Conservation (phyloP, 2,797 vertebrate genomes). For the Ctenopoma kingsleyae region DNA sequence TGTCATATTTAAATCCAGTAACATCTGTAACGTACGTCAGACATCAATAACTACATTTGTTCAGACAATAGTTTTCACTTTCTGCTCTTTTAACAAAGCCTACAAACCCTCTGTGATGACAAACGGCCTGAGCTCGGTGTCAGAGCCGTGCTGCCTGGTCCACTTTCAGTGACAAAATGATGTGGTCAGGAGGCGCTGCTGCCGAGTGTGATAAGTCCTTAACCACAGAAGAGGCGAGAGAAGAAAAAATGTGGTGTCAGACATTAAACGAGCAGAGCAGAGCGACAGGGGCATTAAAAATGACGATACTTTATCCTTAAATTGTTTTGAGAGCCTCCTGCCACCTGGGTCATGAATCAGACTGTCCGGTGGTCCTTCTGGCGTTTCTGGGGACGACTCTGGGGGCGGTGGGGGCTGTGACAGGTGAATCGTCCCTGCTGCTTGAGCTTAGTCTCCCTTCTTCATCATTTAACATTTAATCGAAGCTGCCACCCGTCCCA, state of each 20-base stretch:
- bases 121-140: not conserved
- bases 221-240: conserved; percentile 45
- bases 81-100: conserved; percentile 2
- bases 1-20: not conserved
- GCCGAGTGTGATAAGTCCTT: conserved; percentile 47
- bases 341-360: conserved; percentile 83
- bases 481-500: conserved; percentile 68
- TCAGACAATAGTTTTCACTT: conserved; percentile 1
- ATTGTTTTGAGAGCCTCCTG: conserved; percentile 83
- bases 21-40: no score
- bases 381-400: conserved; percentile 45
- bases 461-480: conserved; percentile 83
- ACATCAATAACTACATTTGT: conserved; percentile 4
- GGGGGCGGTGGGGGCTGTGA: conserved; percentile 58
- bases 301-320: conserved; percentile 83
- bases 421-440: conserved; percentile 73
- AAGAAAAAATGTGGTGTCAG: conserved; percentile 63
- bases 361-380: conserved; percentile 63
- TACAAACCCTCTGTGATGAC: conserved; percentile 11
- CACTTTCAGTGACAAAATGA: conserved; percentile 36
- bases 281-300: conserved; percentile 55
- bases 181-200: not conserved
- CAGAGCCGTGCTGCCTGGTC: not conserved
- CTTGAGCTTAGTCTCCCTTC: conserved; percentile 49
- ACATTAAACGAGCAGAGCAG: conserved; percentile 54